phyloP scores from a whole-genome alignment of 2,113 vertebrate species.

The Tenrec ecaudatus region DNA sequence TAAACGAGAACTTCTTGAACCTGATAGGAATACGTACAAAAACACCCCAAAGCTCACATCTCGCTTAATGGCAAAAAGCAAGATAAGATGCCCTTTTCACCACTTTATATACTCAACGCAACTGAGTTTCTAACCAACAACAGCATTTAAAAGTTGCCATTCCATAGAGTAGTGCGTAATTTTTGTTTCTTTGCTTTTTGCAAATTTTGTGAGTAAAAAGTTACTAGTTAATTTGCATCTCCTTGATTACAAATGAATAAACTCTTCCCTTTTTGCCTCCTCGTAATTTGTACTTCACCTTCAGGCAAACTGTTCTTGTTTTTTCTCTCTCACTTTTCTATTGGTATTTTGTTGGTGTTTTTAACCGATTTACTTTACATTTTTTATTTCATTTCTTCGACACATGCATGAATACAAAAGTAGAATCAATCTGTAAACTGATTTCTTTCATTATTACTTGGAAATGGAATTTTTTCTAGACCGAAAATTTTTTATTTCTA shows the following conservation, averaged over 20 bases:
- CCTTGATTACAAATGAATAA: neutral
- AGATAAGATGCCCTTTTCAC: neutral
- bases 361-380: neutral
- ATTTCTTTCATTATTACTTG: too few species aligned
- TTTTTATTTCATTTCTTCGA: too few species aligned
- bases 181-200: neutral
- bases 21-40: neutral
- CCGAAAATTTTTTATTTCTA: too few species aligned
- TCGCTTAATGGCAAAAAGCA: neutral
- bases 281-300: neutral
- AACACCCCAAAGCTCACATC: neutral
- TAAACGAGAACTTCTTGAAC: neutral
- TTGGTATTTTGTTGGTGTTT: neutral
- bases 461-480: too few species aligned
- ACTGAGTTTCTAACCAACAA: neutral
- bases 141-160: neutral
- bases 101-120: neutral
- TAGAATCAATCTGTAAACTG: too few species aligned
- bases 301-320: neutral
- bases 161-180: neutral
- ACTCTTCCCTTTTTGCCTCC: neutral
- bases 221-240: neutral
- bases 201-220: slow-evolving; percentile 29
- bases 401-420: too few species aligned
- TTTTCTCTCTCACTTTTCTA: neutral